Percentiles rank a stretch among this genome's conserved stretches.
Evolutionary conservation across 2,113 vertebrate genomes (phyloP).

Genomic region (Gymnogyps californianus): DNA sequence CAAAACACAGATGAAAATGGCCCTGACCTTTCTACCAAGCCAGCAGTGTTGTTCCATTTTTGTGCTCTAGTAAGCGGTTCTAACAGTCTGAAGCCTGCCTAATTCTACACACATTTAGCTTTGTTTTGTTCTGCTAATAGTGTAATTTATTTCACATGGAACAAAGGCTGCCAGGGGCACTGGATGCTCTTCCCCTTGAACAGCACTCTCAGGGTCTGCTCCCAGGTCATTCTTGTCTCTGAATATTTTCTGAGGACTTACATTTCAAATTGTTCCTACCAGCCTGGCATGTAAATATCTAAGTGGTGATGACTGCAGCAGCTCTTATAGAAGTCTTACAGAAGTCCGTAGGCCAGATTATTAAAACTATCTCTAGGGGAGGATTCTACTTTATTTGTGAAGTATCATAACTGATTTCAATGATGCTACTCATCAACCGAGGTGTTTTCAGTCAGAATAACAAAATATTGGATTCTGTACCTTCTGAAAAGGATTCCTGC

Average conservation of each 20-base stretch:
- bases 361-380: not conserved
- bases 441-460: not conserved
- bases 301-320: not conserved
- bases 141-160: not conserved
- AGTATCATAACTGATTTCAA: not conserved
- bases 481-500: not conserved
- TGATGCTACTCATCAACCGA: not conserved
- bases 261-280: not conserved
- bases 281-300: not conserved
- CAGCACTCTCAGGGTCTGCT: not conserved
- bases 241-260: not conserved
- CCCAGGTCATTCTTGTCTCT: not conserved
- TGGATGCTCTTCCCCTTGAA: not conserved
- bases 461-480: not conserved
- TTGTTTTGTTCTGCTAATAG: not conserved
- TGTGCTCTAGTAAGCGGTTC: not conserved
- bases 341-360: not conserved
- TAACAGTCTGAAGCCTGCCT: not conserved
- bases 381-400: not conserved
- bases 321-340: not conserved
- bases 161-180: not conserved
- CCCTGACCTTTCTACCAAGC: not conserved
- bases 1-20: not conserved
- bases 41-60: fast-evolving
- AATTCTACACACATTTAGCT: not conserved